Base-by-base conservation (phyloP, 1,140 invertebrate genomes). In the Zaprionus inermis region DNA sequence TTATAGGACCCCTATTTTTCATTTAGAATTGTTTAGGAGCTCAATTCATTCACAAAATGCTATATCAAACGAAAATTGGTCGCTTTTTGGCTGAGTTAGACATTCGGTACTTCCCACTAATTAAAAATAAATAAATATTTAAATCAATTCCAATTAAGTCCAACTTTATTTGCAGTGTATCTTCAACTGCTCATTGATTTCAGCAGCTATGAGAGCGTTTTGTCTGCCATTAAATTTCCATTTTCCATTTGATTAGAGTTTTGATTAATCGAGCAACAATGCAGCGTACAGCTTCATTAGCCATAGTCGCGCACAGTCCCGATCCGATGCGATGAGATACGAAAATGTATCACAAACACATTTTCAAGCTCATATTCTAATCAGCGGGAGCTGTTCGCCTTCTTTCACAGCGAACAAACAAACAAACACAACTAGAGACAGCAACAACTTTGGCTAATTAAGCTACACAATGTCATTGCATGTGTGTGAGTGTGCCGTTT, bases 401-500 rank as follows among this genome's bases (percentile, higher is more conserved):
- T 14, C 44, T 51, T 59, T 59, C 56, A 28, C 28, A 22, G 24
- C 18, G 59, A 51, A 28, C 59, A 32, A 18, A 46, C 16, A 49
- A 49, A 0, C 7, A 32, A 10, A 10, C 30, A 28, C 6, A 32
- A 10, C 49, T 46, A 44, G 14, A 56, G 28, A 46, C 38, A 46
- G 36, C 68, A 78, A 88, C 84, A 83, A 68, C 80, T 78, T 80
- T 80, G 84, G 68, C 78, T 89, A 89, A 89, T 89, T 89, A 89
- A 89, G 81, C 78, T 89, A 79, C 85, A 90, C 81, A 88, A 83
- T 89, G 78, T 85, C 75, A 89, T 78, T 83, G 84, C 72, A 41
- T 71, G 49, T 60, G 7, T 54, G 51, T 28, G 6, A n/a, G 38
- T 41, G 38, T 41, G 20, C n/a, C n/a, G n/a, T 22, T 24, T 30